Base-by-base conservation (phyloP, 2,113 vertebrate species). In the Lagopus muta region DNA sequence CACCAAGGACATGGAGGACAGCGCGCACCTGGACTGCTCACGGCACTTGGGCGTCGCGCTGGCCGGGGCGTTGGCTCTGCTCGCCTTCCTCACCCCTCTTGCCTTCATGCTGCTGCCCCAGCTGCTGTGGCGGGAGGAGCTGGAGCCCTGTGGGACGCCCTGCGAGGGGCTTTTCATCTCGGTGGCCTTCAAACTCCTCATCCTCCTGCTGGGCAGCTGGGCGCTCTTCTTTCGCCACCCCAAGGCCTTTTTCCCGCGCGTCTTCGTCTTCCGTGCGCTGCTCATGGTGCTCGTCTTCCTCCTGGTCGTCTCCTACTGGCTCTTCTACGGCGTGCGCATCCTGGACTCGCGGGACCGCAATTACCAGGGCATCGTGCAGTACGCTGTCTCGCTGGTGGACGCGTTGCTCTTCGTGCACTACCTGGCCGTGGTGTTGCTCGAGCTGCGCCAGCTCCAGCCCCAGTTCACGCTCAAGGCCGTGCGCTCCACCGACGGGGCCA, bases 131-230 rank as follows among this genome's bases (percentile, higher is more conserved):
- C 97, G 98, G 15, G 98, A 99, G 10, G 90, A 97, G 83, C 97
- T 99, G 79, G 98, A 98, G 45, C 97, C 98, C 0, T 99, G 99
- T 7, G 98, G 99, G 18, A 98, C 99, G 0, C 98, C 99, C 38
- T 99, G 99, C 17, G 99, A 99, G 62, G 99, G 99, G 89, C 98
- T 99, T 43, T 99, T 99, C 93, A 98, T 99, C 95, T 99, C 99
- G 0, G 98, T 99, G 96, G 99, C 99, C 96, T 99, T 99, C 97
- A 99, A 99, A 89, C 98, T 99, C 58, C 98, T 99, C 62, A 98
- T 99, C 64, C 97, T 99, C 40, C 98, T 99, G 64, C 97, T 99
- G 96, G 99, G 98, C 77, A 99, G 98, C 71, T 99, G 99, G 99
- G 99, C 99, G 2, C 90, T 99, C 36, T 99, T 99, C 96, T 98